Evolutionary conservation across 2,797 vertebrate species (phyloP).

Genomic region (Mormyrus proboscirostris): DNA sequence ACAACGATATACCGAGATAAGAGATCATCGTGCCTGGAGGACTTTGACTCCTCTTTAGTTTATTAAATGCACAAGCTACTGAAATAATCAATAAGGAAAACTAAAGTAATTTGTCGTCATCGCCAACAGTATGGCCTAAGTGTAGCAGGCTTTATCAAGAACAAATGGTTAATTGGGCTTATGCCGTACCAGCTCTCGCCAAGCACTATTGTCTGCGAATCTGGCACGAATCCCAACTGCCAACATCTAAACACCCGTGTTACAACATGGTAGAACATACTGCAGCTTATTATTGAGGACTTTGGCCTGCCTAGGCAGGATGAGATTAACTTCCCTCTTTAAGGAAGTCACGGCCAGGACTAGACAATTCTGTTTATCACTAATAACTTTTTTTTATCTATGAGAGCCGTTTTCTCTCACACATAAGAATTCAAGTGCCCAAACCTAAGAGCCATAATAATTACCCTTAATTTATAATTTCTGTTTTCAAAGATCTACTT

Average conservation of each 20-base stretch:
- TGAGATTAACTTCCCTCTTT: constrained; percentile 40
- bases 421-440: not conserved
- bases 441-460: not conserved
- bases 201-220: not conserved
- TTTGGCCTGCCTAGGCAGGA: constrained; percentile 18
- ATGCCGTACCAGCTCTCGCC: not conserved
- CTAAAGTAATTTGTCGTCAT: not conserved
- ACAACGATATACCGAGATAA: constrained; percentile 2
- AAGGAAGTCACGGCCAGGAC: not conserved
- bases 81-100: not conserved
- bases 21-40: not conserved
- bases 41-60: constrained; percentile 8
- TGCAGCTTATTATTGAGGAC: constrained; percentile 23
- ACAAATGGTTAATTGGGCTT: not conserved
- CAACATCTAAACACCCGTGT: constrained; percentile 15
- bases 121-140: not conserved
- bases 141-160: not conserved
- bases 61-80: constrained; percentile 5
- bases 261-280: constrained; percentile 14
- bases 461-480: not conserved
- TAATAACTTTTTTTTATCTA: not conserved
- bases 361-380: not conserved
- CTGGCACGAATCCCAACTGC: not conserved
- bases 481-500: not conserved
- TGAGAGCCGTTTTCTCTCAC: not conserved